These are phyloP conservation scores for Coleophora deauratella DNA, from an alignment of 2,888 invertebrate species.

Conservation along the genomic window DNA sequence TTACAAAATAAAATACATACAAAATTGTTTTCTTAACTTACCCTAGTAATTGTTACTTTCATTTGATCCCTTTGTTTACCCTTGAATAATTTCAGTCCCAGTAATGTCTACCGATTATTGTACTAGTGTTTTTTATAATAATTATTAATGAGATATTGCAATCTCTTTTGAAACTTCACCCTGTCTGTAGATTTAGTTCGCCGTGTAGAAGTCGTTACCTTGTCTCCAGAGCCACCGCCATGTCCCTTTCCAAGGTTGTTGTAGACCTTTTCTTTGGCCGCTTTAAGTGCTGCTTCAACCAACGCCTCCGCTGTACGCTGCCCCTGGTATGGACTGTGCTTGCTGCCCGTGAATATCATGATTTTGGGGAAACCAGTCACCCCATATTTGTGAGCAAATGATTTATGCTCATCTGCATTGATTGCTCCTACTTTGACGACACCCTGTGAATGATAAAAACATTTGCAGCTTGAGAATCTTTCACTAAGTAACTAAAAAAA, in stretches of 20 bases:
- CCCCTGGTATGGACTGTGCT: slow-evolving; percentile 91
- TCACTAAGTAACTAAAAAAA: too few species aligned
- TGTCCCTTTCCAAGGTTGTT: slow-evolving; percentile 78
- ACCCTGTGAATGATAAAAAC: slow-evolving; percentile 73
- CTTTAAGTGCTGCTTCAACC: slow-evolving; percentile 88
- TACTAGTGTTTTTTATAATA: too few species aligned
- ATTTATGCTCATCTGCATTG: slow-evolving; percentile 91
- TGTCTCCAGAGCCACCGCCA: slow-evolving; percentile 40
- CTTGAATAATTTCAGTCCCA: too few species aligned
- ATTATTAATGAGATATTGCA: too few species aligned
- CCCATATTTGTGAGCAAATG: slow-evolving; percentile 84
- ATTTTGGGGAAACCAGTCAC: slow-evolving; percentile 96
- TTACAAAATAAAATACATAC: slow-evolving; percentile 1
- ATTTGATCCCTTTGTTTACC: too few species aligned
- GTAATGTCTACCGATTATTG: too few species aligned
- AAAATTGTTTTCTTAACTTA: neutral
- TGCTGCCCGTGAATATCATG: slow-evolving; percentile 92
- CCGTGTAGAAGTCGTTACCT: slow-evolving; percentile 37
- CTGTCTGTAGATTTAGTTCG: neutral
- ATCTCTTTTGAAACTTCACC: neutral
- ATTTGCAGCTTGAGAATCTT: too few species aligned
- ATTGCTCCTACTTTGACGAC: slow-evolving; percentile 95
- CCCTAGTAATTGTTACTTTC: too few species aligned
- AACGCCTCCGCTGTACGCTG: slow-evolving; percentile 89
- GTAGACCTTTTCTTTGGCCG: slow-evolving; percentile 83